Base-by-base conservation (phyloP, 1,140 invertebrate species). In the Danaus plexippus region DNA sequence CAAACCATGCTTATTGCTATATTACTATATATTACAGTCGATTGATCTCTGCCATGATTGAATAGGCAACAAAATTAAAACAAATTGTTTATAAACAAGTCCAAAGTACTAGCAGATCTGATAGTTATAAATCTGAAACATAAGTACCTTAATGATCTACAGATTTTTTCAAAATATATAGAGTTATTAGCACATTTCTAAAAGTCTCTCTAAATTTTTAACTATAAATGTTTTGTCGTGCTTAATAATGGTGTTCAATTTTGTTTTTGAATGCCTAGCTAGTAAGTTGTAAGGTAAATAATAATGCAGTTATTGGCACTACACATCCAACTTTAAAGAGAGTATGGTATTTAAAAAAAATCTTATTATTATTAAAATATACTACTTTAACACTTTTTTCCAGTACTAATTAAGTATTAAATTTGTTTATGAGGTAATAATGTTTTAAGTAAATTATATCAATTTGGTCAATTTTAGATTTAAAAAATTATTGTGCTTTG, bases 151-250 rank as follows among this genome's bases (percentile, higher is more conserved):
- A 62, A 60, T 63, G 63, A 75, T 66, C 67, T 74, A 74, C 71
- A 78, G 80, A 75, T 74, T 71, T 75, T 80, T 82, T 80, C 69
- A 75, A 87, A 69, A 69, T 32, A 32, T 87, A 87, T 87, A 87
- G 81, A 88, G 83, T 87, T 85, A 85, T 85, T 88, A 88, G 87
- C 87, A 88, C 87, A 88, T 87, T 88, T 87, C 85, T 88, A 84
- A 87, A 85, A 85, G 85, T 88, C 86, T 88, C 87, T 88, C 86
- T 88, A 88, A 77, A 85, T 82, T 88, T 87, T 88, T 87, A 88
- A 87, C 85, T 88, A 88, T 88, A 75, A 85, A 88, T 88, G 87
- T 88, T 88, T 88, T 87, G 86, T 88, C 87, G 87, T 88, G 87
- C 87, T 88, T 87, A 87, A 87, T 81, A 80, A 87, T 84, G 87